Evolutionary conservation across 2,888 invertebrate species (phyloP).

Genomic region (Mesochorus sp.): DNA sequence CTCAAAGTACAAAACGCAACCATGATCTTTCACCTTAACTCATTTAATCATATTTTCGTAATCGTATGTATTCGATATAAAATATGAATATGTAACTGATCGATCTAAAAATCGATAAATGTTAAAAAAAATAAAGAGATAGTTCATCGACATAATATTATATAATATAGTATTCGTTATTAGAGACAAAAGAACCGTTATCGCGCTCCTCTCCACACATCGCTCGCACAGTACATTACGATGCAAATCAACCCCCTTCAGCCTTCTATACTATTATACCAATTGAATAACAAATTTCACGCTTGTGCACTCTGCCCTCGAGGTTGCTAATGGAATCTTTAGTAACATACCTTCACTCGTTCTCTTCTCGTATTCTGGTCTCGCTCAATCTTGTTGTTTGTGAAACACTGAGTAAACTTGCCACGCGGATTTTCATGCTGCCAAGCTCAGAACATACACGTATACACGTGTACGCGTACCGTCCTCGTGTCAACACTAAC

Average conservation of each 20-base stretch:
- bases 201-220: slow-evolving; percentile 4
- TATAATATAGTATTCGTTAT: too few relatives aligned
- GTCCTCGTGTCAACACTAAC: not conserved
- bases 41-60: too few relatives aligned
- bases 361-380: not conserved
- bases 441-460: slow-evolving; percentile 2
- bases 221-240: slow-evolving; percentile 21
- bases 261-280: slow-evolving; percentile 2
- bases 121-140: too few relatives aligned
- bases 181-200: slow-evolving; percentile 45
- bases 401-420: slow-evolving; percentile 38
- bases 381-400: not conserved
- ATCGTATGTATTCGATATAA: too few relatives aligned
- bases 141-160: too few relatives aligned
- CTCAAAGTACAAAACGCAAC: too few relatives aligned
- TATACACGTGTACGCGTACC: slow-evolving; percentile 5
- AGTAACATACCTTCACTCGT: slow-evolving; percentile 3
- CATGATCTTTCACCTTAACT: too few relatives aligned
- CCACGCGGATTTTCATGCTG: slow-evolving; percentile 26
- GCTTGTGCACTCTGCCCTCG: slow-evolving; percentile 32
- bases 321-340: slow-evolving; percentile 57
- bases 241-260: slow-evolving; percentile 55
- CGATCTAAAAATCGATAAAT: too few relatives aligned
- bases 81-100: too few relatives aligned
- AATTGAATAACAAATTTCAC: slow-evolving; percentile 59